Evolutionary conservation across 2,888 invertebrate species (phyloP), one percentile per base, ranked within the genome.

Genomic region (Drosophila lutescens): DNA sequence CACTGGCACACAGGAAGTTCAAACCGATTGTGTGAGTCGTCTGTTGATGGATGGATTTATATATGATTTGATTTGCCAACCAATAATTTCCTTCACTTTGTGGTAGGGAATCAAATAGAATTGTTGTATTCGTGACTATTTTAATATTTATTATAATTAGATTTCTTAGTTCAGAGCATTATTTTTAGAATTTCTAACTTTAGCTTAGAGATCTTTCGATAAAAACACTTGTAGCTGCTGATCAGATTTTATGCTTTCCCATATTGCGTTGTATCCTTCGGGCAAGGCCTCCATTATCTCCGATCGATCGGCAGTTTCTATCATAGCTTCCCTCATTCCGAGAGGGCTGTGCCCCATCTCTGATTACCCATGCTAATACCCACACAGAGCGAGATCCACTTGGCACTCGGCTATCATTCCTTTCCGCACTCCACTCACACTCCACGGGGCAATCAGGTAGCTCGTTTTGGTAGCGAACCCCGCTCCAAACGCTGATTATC

Each of bases 401-500:
- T 59, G 77, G 66, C 54, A 58, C 53, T 54, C 68, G 36, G 34
- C 56, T 57, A 66, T 67, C 67, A 67, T 67, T 67, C 58, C 60
- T 59, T 54, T 49, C 54, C 40, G 59, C 36, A 54, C 60, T 53
- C 58, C 30, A 30, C 30, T 30, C 30, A 8, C 54, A 65, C 65
- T 68, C 50, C 68, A 20, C 30, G 59, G 61, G 49, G 62, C 62
- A 63, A 59, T 59, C 51, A 63, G 77, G 81, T 83, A 78, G 83
- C 78, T 59, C 51, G 72, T 63, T 74, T 74, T 69, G 58, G 61
- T 65, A 70, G 77, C 68, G 38, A n/a, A 32, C 49, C 63, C 41
- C 51, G 58, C 60, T 38, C 59, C 71, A 74, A 78, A 82, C 77
- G 80, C 77, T 82, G 86, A 82, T 82, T 85, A 82, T 82, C 81